A percentile compares a stretch with the other conserved stretches of the same genome.
Evolutionary conservation across 1,140 invertebrate species (phyloP).

Genomic region (Lanistes nyassanus): DNA sequence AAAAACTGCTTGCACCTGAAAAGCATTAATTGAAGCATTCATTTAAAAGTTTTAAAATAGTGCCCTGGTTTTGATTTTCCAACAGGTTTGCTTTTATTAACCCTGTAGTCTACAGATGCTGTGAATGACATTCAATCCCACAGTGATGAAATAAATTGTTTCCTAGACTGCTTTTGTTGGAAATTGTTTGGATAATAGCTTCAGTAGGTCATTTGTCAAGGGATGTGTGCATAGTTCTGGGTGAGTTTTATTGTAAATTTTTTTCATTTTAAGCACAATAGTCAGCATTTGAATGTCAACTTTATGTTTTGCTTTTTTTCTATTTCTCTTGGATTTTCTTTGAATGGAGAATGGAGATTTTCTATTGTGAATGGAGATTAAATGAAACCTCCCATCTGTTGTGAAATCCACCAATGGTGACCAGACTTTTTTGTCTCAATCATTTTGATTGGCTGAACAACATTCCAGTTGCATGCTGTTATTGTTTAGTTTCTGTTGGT

Average conservation of each 20-base stretch:
- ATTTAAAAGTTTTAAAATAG: no score
- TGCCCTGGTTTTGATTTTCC: no score
- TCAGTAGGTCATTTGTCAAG: no score
- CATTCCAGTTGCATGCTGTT: conserved; percentile 8
- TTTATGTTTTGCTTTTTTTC: not conserved
- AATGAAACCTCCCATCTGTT: conserved; percentile 16
- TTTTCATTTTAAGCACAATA: conserved; percentile 8
- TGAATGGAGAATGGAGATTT: conserved; percentile 3
- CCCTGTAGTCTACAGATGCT: no score
- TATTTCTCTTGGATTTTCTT: not conserved
- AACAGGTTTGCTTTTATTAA: no score
- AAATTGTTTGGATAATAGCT: no score
- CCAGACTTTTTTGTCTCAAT: conserved; percentile 10
- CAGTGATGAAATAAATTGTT: no score
- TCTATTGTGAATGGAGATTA: conserved; percentile 40
- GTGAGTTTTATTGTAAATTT: not conserved
- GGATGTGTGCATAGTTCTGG: not conserved
- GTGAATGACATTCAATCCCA: no score
- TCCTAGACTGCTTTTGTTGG: no score
- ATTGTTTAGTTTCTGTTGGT: conserved; percentile 6
- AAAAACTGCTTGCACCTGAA: no score
- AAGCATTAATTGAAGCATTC: no score
- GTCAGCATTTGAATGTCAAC: not conserved
- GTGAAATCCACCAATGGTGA: not conserved
- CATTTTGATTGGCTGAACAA: conserved; percentile 46